These are phyloP conservation scores for Zophobas morio DNA, from an alignment of 1,140 invertebrate genomes.

Conservation along the genomic window DNA sequence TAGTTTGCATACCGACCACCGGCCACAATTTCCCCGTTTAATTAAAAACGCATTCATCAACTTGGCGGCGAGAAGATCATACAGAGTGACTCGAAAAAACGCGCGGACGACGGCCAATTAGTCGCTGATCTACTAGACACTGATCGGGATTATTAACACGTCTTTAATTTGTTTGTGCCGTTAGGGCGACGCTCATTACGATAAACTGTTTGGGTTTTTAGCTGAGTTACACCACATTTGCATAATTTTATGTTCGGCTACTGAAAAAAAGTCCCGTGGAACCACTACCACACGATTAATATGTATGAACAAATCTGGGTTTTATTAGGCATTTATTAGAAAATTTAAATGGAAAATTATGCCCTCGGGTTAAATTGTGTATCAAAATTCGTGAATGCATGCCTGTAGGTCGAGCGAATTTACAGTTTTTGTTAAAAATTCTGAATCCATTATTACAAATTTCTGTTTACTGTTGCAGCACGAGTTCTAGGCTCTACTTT, in stretches of 20 bases:
- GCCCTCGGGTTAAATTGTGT: too few species aligned
- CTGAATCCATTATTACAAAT: too few species aligned
- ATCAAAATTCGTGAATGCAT: too few species aligned
- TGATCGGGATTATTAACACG: conserved; percentile 5
- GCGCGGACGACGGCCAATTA: conserved; percentile 24
- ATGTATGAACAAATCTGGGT: too few species aligned
- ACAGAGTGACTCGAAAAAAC: conserved; percentile 14
- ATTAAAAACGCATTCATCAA: conserved; percentile 50
- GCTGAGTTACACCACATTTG: too few species aligned
- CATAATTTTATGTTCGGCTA: background rate
- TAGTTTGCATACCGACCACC: conserved; percentile 41
- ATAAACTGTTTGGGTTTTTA: conserved; percentile 26
- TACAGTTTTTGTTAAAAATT: too few species aligned
- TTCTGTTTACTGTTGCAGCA: too few species aligned
- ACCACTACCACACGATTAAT: background rate
- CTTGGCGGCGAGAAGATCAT: conserved; percentile 14
- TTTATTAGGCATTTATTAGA: too few species aligned
- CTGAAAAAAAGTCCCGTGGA: background rate
- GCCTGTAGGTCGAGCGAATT: too few species aligned
- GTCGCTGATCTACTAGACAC: background rate
- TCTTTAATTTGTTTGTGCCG: conserved; percentile 28
- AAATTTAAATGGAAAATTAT: too few species aligned
- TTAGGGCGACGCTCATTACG: conserved; percentile 11
- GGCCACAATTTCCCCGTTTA: conserved; percentile 41
- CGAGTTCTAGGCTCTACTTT: too few species aligned